These are phyloP conservation scores for Pseudopleuronectes americanus DNA, from an alignment of 2,797 vertebrate genomes.

Conservation along the genomic window DNA sequence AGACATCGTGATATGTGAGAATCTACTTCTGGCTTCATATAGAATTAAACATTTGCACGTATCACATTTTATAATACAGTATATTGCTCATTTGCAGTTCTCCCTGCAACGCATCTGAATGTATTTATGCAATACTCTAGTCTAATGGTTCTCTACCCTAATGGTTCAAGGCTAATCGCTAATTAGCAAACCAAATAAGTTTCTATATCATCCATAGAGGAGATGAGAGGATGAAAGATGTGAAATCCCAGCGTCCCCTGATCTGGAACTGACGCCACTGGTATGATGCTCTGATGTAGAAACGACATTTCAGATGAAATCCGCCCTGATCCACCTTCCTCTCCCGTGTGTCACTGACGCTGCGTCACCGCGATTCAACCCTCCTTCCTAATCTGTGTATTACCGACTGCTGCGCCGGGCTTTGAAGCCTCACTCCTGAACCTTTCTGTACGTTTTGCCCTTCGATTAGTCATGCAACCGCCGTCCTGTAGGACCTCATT, in stretches of 20 bases:
- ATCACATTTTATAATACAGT: too few species aligned
- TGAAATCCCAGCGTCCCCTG: constrained; percentile 13
- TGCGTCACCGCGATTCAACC: constrained; percentile 34
- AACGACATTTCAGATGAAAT: constrained; percentile 38
- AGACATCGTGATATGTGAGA: too few species aligned
- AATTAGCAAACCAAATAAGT: too few species aligned
- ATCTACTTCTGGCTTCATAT: too few species aligned
- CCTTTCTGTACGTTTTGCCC: constrained; percentile 60
- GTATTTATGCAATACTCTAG: too few species aligned
- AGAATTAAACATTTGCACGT: too few species aligned
- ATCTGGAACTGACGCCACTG: constrained; percentile 46
- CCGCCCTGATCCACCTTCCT: constrained; percentile 7
- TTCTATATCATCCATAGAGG: neutral
- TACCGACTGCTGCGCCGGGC: constrained; percentile 16
- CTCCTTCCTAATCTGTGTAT: constrained; percentile 49
- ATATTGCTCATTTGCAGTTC: too few species aligned
- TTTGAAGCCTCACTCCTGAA: constrained; percentile 43
- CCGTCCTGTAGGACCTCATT: constrained; percentile 80
- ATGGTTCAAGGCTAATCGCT: too few species aligned
- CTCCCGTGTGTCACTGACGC: constrained; percentile 11
- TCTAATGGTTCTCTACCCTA: too few species aligned
- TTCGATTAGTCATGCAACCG: constrained; percentile 72
- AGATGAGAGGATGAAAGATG: neutral
- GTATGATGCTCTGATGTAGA: constrained; percentile 23
- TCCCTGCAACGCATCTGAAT: too few species aligned